phyloP scores from a whole-genome alignment of 2,113 vertebrate genomes.

The Cottus gobio region DNA sequence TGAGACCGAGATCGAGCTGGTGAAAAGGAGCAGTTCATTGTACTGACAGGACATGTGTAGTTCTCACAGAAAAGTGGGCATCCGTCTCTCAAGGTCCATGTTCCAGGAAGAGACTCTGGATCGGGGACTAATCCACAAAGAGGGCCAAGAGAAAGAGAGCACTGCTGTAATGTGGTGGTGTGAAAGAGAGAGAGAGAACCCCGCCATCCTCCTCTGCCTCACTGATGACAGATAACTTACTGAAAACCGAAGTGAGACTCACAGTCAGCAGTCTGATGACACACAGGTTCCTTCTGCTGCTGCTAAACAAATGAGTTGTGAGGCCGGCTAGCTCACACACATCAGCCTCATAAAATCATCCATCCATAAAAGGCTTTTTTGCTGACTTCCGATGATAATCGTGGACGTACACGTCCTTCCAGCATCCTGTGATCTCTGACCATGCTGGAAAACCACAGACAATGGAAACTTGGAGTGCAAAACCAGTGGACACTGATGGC shows the following conservation, averaged over 20 bases:
- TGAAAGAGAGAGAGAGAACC: conserved; percentile 37
- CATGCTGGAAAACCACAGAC: conserved; percentile 42
- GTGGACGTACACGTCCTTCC: conserved; percentile 4
- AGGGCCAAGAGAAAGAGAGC: conserved; percentile 2
- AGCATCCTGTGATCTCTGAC: conserved; percentile 46
- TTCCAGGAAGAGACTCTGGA: conserved; percentile 22
- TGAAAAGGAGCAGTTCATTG: conserved; percentile 28
- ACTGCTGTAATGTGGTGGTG: conserved; percentile 24
- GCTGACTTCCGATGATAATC: conserved; percentile 36
- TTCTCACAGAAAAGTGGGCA: not conserved
- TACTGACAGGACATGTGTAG: conserved; percentile 12
- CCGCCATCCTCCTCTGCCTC: conserved; percentile 15
- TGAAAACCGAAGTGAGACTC: conserved; percentile 53
- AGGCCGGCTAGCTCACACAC: not conserved
- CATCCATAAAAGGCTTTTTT: conserved; percentile 45
- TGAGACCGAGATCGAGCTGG: conserved; percentile 13
- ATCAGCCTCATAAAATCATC: conserved; percentile 43
- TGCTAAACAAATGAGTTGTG: conserved; percentile 53
- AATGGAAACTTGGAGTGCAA: conserved; percentile 38
- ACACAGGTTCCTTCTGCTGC: conserved; percentile 67
- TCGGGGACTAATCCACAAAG: conserved; percentile 16
- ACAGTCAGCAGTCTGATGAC: conserved; percentile 63
- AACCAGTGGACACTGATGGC: conserved; percentile 52
- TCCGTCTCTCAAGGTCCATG: not conserved
- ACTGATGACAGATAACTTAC: conserved; percentile 56